A percentile compares a stretch with the other conserved stretches of the same genome.
Evolutionary conservation across 2,113 vertebrate genomes (phyloP).

Genomic region (Echinops telfairi): DNA sequence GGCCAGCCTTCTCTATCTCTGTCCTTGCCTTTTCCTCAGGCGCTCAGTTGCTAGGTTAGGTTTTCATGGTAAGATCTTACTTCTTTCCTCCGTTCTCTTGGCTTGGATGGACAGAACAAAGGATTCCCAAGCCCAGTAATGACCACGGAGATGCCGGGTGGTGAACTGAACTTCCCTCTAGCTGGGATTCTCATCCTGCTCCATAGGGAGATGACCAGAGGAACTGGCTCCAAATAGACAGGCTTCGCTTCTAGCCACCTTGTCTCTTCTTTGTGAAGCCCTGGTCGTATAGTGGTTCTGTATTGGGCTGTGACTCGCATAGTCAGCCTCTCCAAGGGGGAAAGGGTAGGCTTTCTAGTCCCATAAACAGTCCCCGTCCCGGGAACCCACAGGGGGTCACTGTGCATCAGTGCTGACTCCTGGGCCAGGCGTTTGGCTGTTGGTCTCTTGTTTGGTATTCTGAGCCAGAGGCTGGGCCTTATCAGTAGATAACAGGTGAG

Average conservation of each 20-base stretch:
- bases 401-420: too few species aligned
- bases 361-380: too few species aligned
- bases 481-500: conserved; percentile 82
- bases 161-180: conserved; percentile 20
- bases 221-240: not conserved
- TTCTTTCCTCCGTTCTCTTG: not conserved
- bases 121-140: not conserved
- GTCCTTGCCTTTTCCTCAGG: not conserved
- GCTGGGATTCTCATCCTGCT: not conserved
- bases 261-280: conserved; percentile 69
- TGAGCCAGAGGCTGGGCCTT: conserved; percentile 78
- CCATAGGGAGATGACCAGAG: not conserved
- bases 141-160: not conserved
- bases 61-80: not conserved
- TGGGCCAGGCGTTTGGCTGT: too few species aligned
- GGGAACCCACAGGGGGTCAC: too few species aligned
- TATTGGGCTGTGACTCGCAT: too few species aligned
- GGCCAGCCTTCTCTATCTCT: not conserved
- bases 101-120: not conserved
- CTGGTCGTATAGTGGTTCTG: too few species aligned
- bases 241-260: conserved; percentile 51
- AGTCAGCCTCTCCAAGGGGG: too few species aligned
- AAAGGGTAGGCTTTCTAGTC: too few species aligned
- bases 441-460: conserved; percentile 78
- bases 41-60: not conserved